A percentile compares a stretch with the other conserved stretches of the same genome.
These are phyloP conservation scores for Aurelia sp. DNA, from an alignment of 30 jellyfish, hydroid and myxozoan species.

Conservation along the genomic window DNA sequence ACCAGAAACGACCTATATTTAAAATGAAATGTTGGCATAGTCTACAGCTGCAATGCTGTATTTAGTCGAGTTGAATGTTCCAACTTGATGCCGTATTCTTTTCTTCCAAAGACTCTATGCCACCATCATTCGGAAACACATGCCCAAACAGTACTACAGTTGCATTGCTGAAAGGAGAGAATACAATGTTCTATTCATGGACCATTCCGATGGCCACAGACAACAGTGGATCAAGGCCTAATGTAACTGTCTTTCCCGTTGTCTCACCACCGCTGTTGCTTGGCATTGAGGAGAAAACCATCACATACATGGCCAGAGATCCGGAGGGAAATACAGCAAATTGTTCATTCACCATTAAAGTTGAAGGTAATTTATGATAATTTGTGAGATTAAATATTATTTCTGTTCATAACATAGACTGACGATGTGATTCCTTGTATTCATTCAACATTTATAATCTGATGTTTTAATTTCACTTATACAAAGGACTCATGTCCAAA, in stretches of 20 bases:
- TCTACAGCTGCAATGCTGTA: too few relatives aligned
- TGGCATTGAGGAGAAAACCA: constrained; percentile 32
- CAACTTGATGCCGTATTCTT: too few relatives aligned
- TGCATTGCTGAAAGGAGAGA: constrained; percentile 68
- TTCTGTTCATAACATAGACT: not conserved
- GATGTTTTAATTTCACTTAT: too few relatives aligned
- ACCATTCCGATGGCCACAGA: constrained; percentile 79
- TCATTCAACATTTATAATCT: too few relatives aligned
- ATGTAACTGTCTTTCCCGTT: constrained; percentile 51
- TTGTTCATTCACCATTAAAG: constrained; percentile 57
- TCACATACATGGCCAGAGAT: constrained; percentile 79
- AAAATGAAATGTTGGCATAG: too few relatives aligned
- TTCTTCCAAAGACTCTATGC: constrained; percentile 32
- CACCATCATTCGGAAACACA: constrained; percentile 57
- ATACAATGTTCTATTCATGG: constrained; percentile 61
- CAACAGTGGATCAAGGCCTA: constrained; percentile 74
- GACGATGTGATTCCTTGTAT: too few relatives aligned
- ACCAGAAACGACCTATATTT: too few relatives aligned
- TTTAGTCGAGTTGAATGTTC: too few relatives aligned
- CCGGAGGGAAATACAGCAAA: constrained; percentile 60
- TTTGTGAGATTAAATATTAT: not conserved
- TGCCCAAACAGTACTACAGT: constrained; percentile 32
- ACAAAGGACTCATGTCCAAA: too few relatives aligned
- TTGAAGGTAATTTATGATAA: constrained; percentile 57
- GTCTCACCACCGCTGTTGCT: constrained; percentile 51